Conservation (phyloP, 2,888 invertebrate genomes). For the Chydorus sphaericus region DNA sequence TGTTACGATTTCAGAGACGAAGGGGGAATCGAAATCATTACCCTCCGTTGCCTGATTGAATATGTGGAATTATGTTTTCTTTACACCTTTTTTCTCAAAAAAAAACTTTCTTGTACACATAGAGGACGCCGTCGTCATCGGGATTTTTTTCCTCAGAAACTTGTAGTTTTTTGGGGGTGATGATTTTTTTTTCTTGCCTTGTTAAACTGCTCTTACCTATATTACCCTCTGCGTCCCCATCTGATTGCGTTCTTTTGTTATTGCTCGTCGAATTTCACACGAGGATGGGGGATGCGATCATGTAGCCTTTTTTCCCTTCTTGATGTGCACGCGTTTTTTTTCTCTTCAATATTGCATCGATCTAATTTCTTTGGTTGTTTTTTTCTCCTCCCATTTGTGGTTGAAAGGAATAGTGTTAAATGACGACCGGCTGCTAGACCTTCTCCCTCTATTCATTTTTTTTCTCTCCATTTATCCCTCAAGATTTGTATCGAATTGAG, state of each 20-base stretch:
- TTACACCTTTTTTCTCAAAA: not conserved
- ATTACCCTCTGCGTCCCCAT: not conserved
- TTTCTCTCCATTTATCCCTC: not conserved
- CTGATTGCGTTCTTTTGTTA: not conserved
- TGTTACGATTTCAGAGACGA: too few species aligned
- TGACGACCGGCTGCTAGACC: constrained; percentile 4
- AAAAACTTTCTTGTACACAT: not conserved
- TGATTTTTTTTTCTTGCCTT: constrained; percentile 5
- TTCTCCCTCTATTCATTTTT: constrained; percentile 1
- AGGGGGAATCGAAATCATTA: too few species aligned
- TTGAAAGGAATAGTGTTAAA: not conserved
- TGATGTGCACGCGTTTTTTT: not conserved
- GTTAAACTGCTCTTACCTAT: not conserved
- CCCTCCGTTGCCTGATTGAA: not conserved
- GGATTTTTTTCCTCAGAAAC: not conserved
- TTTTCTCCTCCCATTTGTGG: not conserved
- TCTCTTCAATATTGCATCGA: not conserved
- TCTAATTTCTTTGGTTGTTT: not conserved
- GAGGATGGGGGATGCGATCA: not conserved
- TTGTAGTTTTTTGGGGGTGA: constrained; percentile 6
- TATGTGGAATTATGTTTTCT: not conserved
- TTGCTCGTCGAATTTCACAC: not conserved
- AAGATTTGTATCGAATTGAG: constrained; percentile 1
- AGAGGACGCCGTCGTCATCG: not conserved
- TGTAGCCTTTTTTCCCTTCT: not conserved